phyloP scores from a whole-genome alignment of 2,888 invertebrate genomes.

The Caenorhabditis virilis region DNA sequence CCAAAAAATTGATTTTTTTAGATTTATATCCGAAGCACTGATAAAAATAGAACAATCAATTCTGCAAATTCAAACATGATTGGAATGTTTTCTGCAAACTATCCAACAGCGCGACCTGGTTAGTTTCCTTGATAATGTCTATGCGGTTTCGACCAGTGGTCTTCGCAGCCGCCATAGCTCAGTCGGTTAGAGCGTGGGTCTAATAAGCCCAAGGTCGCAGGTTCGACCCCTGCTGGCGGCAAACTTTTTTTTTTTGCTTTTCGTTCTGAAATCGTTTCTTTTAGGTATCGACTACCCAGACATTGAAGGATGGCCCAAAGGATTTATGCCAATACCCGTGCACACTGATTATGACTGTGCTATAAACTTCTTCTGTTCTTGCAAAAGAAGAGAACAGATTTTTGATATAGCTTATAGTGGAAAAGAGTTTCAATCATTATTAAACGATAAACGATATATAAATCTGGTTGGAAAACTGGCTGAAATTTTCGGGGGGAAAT shows the following conservation, averaged over 20 bases:
- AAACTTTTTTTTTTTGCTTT: conserved; percentile 46
- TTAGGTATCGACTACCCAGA: conserved; percentile 6
- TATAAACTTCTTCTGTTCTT: conserved; percentile 10
- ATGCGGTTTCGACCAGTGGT: no score
- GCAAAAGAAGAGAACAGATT: conserved; percentile 11
- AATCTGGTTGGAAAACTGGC: not conserved
- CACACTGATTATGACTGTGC: not conserved
- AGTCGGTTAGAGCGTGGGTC: conserved; percentile 69
- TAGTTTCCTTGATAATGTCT: not conserved
- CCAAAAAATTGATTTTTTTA: conserved; percentile 67
- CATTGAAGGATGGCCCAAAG: conserved; percentile 9
- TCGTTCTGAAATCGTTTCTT: no score
- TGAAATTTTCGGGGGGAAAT: not conserved
- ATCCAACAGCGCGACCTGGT: not conserved
- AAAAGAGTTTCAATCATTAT: no score
- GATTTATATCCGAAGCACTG: conserved; percentile 78
- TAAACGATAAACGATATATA: no score
- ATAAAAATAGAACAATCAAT: conserved; percentile 81
- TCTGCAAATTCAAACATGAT: conserved; percentile 68
- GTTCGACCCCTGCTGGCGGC: conserved; percentile 67
- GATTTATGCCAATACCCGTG: conserved; percentile 1
- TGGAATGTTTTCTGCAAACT: conserved; percentile 9
- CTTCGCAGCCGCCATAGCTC: conserved; percentile 62
- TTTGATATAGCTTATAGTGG: not conserved
- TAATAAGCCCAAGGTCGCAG: conserved; percentile 68